phyloP scores from a whole-genome alignment of 1,140 invertebrate genomes.

The Calycopis cecrops region DNA sequence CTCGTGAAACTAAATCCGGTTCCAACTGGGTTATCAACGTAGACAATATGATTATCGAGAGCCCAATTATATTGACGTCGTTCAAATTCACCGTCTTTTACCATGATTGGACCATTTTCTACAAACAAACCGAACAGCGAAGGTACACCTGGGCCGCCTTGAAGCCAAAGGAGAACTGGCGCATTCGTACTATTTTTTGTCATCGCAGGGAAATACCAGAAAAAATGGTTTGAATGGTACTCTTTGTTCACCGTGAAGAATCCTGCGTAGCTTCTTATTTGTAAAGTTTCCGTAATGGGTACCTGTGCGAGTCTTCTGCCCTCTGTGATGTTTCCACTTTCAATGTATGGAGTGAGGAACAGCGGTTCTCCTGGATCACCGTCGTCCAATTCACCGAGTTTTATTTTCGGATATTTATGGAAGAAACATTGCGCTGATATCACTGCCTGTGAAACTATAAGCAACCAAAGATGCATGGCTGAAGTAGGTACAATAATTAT shows the following conservation, averaged over 20 bases:
- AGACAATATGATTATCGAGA: conserved; percentile 76
- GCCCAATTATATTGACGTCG: conserved; percentile 82
- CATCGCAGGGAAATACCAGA: conserved; percentile 23
- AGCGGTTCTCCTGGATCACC: too few species aligned
- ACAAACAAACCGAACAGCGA: conserved; percentile 24
- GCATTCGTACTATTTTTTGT: neutral
- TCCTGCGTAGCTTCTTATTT: conserved; percentile 79
- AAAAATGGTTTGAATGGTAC: conserved; percentile 21
- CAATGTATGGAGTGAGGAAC: too few species aligned
- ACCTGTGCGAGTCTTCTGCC: too few species aligned
- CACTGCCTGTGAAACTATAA: conserved; percentile 40
- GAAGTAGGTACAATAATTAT: conserved; percentile 9
- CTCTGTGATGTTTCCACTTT: too few species aligned
- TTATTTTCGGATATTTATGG: conserved; percentile 54
- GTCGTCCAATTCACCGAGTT: too few species aligned
- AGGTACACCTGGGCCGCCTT: conserved; percentile 23
- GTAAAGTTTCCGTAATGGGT: too few species aligned
- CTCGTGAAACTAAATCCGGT: conserved; percentile 17
- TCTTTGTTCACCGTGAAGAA: conserved; percentile 75
- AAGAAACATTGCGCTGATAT: conserved; percentile 40
- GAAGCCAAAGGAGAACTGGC: conserved; percentile 25
- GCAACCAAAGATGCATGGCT: too few species aligned
- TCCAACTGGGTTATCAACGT: conserved; percentile 21
- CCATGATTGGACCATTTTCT: conserved; percentile 17
- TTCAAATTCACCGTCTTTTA: neutral